Base-by-base conservation (phyloP, 2,113 vertebrate genomes). In the Chloropsis cyanopogon region DNA sequence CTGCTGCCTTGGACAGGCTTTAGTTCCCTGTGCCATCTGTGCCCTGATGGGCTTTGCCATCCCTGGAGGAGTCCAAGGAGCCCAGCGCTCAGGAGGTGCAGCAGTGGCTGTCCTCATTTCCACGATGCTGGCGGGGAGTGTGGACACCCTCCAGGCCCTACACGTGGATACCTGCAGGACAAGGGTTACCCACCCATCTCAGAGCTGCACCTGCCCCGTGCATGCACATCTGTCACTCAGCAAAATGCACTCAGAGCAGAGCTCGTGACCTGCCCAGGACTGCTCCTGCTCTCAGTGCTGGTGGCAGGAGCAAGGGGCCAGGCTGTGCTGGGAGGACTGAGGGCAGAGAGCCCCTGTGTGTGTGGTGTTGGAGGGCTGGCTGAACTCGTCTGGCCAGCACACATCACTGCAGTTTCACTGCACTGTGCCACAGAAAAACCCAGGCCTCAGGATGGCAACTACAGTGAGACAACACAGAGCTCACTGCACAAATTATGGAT, bases 151-250 rank as follows among this genome's bases (percentile, higher is more conserved):
- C 31, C 21, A 18, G 0, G 0, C 21, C 35, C 44, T 18, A 9
- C 16, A 2, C 0, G 0, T 14, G 22, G 57, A 10, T 11, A 31
- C 21, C 76, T 3, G 0, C 1, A 54, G 72, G 42, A n/a, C 13
- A 6, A 9, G 10, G 14, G 31, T 42, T 39, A 9, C 42, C 31
- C 47, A 20, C 5, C 9, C 17, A 52, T 12, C 41, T 86, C 47
- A 79, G 70, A 61, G 21, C 19, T 3, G 6, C 16, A 16, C 21
- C 31, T 5, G 11, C 35, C 17, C 42, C 6, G 4, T 46, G 25
- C 26, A 9, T 7, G 60, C 56, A 61, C 46, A 14, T 28, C 53
- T 44, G 12, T n/a, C 26, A 39, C 7, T 24, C 42, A 28, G 29
- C 41, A 78, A 84, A 60, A 59, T 13, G 33, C 39, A 44, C 25